Conservation (phyloP, 2,888 invertebrate genomes). For the Baccha elongata region DNA sequence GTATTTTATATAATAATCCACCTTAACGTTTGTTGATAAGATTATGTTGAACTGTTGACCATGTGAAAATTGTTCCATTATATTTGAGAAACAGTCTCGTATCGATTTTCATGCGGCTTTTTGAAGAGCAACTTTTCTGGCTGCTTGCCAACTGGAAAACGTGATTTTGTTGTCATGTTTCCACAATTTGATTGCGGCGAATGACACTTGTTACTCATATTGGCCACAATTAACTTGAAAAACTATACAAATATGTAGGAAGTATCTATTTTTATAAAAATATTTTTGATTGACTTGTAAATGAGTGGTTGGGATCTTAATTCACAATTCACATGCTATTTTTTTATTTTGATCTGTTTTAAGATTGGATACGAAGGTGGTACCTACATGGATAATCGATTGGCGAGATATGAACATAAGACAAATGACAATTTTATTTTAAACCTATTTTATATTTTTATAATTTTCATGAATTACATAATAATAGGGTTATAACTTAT, state of each 20-base stretch:
- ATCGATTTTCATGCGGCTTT: constrained; percentile 23
- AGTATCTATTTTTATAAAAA: not conserved
- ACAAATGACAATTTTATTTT: too few relatives aligned
- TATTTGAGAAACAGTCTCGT: not conserved
- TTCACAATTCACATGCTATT: too few relatives aligned
- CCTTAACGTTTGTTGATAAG: not conserved
- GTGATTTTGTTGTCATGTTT: not conserved
- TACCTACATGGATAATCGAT: not conserved
- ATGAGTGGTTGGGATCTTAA: too few relatives aligned
- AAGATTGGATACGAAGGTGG: not conserved
- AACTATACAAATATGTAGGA: not conserved
- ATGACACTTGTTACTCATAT: not conserved
- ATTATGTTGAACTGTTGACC: not conserved
- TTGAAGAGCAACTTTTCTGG: not conserved
- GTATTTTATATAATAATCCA: not conserved
- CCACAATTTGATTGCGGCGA: not conserved
- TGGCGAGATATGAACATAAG: not conserved
- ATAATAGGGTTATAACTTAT: too few relatives aligned
- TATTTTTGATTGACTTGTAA: not conserved
- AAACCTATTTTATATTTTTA: too few relatives aligned
- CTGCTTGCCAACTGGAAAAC: not conserved
- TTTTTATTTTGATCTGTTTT: too few relatives aligned
- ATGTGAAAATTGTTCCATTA: not conserved
- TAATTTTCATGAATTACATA: too few relatives aligned
- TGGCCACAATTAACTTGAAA: not conserved